Conservation (phyloP, 2,888 invertebrate genomes). For the Lasius platythorax region DNA sequence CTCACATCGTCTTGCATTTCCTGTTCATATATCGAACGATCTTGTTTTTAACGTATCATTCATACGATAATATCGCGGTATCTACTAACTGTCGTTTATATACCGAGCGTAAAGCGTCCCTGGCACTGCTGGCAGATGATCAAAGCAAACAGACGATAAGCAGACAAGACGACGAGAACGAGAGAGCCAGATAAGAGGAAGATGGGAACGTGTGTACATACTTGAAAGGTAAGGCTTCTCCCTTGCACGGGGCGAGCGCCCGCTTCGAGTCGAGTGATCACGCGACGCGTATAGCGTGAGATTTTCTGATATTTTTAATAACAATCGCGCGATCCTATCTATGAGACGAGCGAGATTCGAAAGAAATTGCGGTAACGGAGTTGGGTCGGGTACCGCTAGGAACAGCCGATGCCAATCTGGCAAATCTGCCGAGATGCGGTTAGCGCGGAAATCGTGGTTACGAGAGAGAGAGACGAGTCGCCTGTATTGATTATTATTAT, state of each 20-base stretch:
- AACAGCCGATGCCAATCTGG: conserved; percentile 77
- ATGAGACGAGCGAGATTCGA: conserved; percentile 63
- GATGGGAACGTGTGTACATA: conserved; percentile 29
- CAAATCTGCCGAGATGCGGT: conserved; percentile 66
- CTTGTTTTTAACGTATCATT: neutral
- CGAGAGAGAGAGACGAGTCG: conserved; percentile 31
- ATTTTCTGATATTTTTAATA: conserved; percentile 78
- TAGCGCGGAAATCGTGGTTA: conserved; percentile 62
- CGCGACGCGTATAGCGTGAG: conserved; percentile 61
- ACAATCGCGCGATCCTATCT: conserved; percentile 75
- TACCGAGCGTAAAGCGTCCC: conserved; percentile 16
- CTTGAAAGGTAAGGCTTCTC: conserved; percentile 19
- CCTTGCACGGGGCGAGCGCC: neutral
- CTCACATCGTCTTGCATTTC: neutral
- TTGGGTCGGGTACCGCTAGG: conserved; percentile 77
- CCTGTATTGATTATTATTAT: conserved; percentile 46
- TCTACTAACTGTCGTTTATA: conserved; percentile 20
- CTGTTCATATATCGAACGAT: neutral
- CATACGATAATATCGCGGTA: neutral
- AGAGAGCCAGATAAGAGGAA: conserved; percentile 33
- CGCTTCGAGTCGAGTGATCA: neutral
- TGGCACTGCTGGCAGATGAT: conserved; percentile 51
- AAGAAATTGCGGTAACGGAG: conserved; percentile 79
- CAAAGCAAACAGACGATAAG: conserved; percentile 55
- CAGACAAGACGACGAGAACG: conserved; percentile 19